Conservation (phyloP, 2,113 vertebrate species). For the Cavia aperea region DNA sequence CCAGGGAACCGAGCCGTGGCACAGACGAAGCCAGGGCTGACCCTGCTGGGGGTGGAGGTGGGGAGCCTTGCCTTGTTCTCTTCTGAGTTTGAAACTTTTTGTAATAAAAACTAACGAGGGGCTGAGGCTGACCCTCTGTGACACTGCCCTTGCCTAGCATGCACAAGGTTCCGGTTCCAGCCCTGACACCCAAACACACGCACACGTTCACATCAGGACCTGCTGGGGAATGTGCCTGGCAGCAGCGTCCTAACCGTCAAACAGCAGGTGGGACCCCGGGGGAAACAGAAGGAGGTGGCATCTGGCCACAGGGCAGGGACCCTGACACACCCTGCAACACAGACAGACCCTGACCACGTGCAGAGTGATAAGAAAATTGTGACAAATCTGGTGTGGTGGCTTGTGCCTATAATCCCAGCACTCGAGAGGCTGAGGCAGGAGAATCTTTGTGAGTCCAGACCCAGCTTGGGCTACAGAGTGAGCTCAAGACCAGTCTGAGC, state of each 20-base stretch:
- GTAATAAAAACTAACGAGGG: not conserved
- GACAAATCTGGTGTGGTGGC: too few relatives aligned
- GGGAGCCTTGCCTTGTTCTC: too few relatives aligned
- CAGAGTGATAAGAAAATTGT: too few relatives aligned
- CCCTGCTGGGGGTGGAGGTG: not conserved
- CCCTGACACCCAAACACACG: fast-evolving
- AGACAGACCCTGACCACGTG: not conserved
- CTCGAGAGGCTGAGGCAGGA: too few relatives aligned
- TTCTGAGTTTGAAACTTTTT: not conserved
- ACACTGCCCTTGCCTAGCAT: not conserved
- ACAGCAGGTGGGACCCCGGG: not conserved
- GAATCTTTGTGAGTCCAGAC: too few relatives aligned
- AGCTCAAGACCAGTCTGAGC: too few relatives aligned
- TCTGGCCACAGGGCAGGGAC: fast-evolving
- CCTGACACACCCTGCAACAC: fast-evolving
- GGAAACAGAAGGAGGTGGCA: too few relatives aligned
- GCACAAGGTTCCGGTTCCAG: too few relatives aligned
- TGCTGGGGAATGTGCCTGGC: not conserved
- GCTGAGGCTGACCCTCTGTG: too few relatives aligned
- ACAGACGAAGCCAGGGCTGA: not conserved
- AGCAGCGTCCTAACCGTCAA: not conserved
- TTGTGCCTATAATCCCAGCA: too few relatives aligned
- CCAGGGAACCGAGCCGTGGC: not conserved
- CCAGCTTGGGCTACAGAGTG: too few relatives aligned
- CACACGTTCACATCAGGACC: too few relatives aligned